Evolutionary conservation across 2,888 invertebrate genomes (phyloP).

Genomic region (Nudaria mundana): DNA sequence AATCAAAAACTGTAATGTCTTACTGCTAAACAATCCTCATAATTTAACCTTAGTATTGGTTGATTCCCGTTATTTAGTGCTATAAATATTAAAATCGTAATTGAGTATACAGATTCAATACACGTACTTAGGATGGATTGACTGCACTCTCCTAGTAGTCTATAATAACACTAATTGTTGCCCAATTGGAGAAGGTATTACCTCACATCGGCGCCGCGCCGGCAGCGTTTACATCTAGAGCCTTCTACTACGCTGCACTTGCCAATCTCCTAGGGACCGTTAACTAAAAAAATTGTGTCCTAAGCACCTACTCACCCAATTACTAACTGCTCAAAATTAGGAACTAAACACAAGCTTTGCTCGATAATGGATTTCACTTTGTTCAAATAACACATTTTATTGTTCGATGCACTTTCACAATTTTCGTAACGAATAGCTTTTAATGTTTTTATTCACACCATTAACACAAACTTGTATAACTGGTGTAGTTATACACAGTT

Average conservation of each 20-base stretch:
- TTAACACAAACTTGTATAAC: conserved; percentile 41
- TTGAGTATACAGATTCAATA: conserved; percentile 37
- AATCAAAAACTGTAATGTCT: conserved; percentile 48
- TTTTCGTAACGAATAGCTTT: conserved; percentile 40
- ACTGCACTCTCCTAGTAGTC: conserved; percentile 24
- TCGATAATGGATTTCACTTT: conserved; percentile 56
- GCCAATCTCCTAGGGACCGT: conserved; percentile 23
- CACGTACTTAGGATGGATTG: conserved; percentile 29
- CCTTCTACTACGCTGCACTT: conserved; percentile 12
- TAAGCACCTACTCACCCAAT: conserved; percentile 40
- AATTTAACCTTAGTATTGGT: conserved; percentile 34
- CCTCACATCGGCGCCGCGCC: conserved; percentile 24
- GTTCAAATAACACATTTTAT: conserved; percentile 48
- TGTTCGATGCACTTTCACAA: conserved; percentile 36
- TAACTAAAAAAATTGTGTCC: conserved; percentile 37
- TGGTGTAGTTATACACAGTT: conserved; percentile 43
- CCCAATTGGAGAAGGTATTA: conserved; percentile 23
- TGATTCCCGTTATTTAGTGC: conserved; percentile 41
- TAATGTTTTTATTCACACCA: conserved; percentile 39
- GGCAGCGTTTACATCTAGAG: conserved; percentile 12
- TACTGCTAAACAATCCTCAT: conserved; percentile 35
- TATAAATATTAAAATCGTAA: conserved; percentile 35
- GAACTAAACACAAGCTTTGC: conserved; percentile 79
- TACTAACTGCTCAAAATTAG: conserved; percentile 60
- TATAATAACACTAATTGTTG: conserved; percentile 10